phyloP scores from a whole-genome alignment of 2,797 vertebrate species.

The Gallinago solitaria region DNA sequence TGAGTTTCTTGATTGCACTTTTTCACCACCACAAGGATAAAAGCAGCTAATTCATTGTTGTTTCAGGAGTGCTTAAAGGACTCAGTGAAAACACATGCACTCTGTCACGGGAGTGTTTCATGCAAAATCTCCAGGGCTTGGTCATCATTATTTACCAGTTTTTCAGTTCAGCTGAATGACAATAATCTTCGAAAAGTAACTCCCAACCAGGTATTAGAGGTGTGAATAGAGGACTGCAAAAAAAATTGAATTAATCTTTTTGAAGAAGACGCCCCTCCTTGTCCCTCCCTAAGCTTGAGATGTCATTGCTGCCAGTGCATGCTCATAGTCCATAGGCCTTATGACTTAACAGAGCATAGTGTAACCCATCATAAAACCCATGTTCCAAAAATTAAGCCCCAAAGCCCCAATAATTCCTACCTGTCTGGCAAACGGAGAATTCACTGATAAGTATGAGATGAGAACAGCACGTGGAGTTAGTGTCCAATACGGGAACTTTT shows the following conservation, averaged over 20 bases:
- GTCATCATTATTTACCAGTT: neutral
- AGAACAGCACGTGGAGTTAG: neutral
- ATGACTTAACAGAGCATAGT: neutral
- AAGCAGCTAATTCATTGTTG: neutral
- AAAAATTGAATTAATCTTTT: neutral
- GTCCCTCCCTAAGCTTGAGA: neutral
- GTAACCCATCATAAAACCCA: neutral
- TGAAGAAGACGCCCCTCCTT: fast-evolving
- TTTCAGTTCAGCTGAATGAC: neutral
- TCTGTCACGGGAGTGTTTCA: neutral
- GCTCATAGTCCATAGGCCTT: neutral
- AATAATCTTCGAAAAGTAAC: neutral
- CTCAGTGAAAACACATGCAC: neutral
- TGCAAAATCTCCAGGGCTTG: neutral
- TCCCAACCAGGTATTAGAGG: neutral
- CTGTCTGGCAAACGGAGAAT: neutral
- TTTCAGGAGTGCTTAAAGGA: neutral
- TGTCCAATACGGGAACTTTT: neutral
- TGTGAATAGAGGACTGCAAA: neutral
- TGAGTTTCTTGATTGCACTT: neutral
- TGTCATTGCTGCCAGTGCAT: neutral
- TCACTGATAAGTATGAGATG: neutral
- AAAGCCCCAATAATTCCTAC: neutral
- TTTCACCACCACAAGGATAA: neutral
- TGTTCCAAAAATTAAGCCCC: neutral